Evolutionary conservation across 2,888 invertebrate species (phyloP), one percentile per base, ranked within the genome.

Genomic region (Scaptodrosophila latifasciaeformis): DNA sequence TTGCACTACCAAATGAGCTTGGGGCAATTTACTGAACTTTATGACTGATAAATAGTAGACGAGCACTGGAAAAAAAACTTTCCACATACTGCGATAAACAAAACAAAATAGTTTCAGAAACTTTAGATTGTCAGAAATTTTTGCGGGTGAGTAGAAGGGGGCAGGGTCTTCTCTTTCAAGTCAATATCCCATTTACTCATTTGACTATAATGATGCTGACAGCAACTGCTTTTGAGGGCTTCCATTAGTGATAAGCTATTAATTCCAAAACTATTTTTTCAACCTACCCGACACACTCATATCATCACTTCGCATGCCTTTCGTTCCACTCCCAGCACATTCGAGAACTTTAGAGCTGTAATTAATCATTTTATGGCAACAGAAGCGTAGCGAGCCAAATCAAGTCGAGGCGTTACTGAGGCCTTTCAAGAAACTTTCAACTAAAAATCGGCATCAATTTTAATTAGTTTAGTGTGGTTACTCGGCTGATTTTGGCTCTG

Each of bases 381-480:
- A 24, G 24, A 24, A 7, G 24, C 24, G 24, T 24, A 24, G n/a
- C n/a, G n/a, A n/a, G n/a, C n/a, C n/a, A n/a, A n/a, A n/a, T n/a
- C n/a, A n/a, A n/a, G n/a, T n/a, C n/a, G n/a, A n/a, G n/a, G n/a
- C n/a, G n/a, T n/a, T n/a, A n/a, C n/a, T n/a, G n/a, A n/a, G n/a
- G n/a, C n/a, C n/a, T n/a, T 43, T 47, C 31, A 12, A 13, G 49
- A 62, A 62, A 59, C 29, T 62, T 62, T 54, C 13, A 21, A 57
- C 56, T 62, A 71, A 68, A 24, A 74, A 78, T 43, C 43, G 57
- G 56, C 71, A 72, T 72, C 79, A 74, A 74, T 74, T 74, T 79
- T 79, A 63, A 79, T 74, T 74, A 40, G 19, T 40, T 40, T 40
- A 9, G 19, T 40, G 19, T 10, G 40, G 21, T n/a, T 31, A 9